Conservation (phyloP, 2,888 invertebrate genomes). For the Tinea semifulvella region DNA sequence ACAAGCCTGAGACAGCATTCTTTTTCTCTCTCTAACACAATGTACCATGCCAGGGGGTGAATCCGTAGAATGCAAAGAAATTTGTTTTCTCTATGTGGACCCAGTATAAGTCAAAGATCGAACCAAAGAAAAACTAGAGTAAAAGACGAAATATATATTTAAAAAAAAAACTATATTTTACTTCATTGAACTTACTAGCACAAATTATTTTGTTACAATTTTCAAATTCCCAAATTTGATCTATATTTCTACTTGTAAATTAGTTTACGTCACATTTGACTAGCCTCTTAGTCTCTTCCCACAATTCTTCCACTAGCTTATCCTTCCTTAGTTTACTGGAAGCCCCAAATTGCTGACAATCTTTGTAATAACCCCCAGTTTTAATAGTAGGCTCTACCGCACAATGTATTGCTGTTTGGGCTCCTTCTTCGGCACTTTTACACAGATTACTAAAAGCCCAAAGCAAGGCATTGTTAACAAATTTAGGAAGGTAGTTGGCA, state of each 20-base stretch:
- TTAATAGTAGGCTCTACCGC: slow-evolving; percentile 77
- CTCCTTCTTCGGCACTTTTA: slow-evolving; percentile 81
- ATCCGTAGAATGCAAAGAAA: too few species aligned
- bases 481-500: slow-evolving; percentile 57
- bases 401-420: slow-evolving; percentile 79
- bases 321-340: slow-evolving; percentile 68
- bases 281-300: slow-evolving; percentile 79
- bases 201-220: neutral
- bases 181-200: too few species aligned
- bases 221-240: neutral
- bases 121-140: too few species aligned
- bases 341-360: slow-evolving; percentile 72
- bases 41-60: too few species aligned
- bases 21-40: too few species aligned
- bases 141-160: too few species aligned
- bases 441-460: slow-evolving; percentile 52
- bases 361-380: slow-evolving; percentile 80
- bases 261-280: slow-evolving; percentile 62
- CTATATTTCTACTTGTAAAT: neutral
- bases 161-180: too few species aligned
- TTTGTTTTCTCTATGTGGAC: too few species aligned
- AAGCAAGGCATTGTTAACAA: slow-evolving; percentile 62
- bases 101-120: too few species aligned
- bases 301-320: slow-evolving; percentile 76
- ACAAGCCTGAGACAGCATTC: too few species aligned